Percentiles rank a stretch among this genome's conserved stretches.
Conservation (phyloP, 2,797 vertebrate species). For the Acanthopagrus latus region DNA sequence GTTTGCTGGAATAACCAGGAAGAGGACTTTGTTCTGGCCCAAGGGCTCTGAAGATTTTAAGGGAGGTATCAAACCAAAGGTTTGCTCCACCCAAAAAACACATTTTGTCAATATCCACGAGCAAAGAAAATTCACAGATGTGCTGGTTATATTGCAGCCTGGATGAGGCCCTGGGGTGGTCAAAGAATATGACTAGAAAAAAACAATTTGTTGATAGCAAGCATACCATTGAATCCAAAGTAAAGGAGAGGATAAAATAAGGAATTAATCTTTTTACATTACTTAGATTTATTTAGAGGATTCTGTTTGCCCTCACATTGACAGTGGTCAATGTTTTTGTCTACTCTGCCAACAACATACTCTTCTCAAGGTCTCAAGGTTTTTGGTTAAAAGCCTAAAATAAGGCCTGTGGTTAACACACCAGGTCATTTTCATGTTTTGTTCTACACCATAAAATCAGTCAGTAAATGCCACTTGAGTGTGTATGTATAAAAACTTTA, state of each 20-base stretch:
- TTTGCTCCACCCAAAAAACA: conserved; percentile 2
- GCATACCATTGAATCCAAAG: not conserved
- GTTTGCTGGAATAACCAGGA: conserved; percentile 56
- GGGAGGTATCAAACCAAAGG: not conserved
- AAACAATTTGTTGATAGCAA: not conserved
- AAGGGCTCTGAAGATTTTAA: conserved; percentile 14
- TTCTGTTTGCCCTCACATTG: not conserved
- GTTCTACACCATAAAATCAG: too few species aligned
- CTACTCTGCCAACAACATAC: not conserved
- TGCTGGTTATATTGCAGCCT: not conserved
- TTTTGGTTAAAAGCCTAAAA: too few species aligned
- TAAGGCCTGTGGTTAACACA: too few species aligned
- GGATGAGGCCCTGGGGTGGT: not conserved
- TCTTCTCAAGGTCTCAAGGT: too few species aligned
- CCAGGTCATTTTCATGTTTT: too few species aligned
- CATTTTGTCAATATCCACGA: conserved; percentile 20
- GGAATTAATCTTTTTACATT: not conserved
- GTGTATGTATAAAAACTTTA: too few species aligned
- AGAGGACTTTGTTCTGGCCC: conserved; percentile 38
- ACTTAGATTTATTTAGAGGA: not conserved
- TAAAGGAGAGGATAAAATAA: not conserved
- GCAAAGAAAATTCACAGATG: conserved; percentile 18
- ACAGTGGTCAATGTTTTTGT: conserved; percentile 6
- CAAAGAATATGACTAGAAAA: not conserved
- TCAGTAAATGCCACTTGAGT: too few species aligned